Evolutionary conservation across 2,888 invertebrate species (phyloP), one percentile per base, ranked within the genome.

Genomic region (Hemithea aestivaria): DNA sequence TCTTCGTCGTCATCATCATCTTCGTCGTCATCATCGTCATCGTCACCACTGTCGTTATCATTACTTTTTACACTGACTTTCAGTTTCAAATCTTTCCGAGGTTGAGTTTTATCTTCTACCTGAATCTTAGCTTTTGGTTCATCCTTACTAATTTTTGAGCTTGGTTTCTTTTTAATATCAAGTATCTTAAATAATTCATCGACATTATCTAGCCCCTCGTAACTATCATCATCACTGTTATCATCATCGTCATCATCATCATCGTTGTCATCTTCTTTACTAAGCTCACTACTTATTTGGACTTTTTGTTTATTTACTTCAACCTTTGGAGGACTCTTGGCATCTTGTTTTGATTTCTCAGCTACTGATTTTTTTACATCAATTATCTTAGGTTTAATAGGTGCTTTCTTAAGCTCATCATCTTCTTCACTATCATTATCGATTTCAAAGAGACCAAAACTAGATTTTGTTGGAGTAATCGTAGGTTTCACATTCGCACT

Each of bases 21-120:
- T 5, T 64, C 57, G 11, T 65, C 62, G 11, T 65, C 62, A 10
- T 63, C 58, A 10, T 61, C 57, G 10, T 51, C 54, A 8, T 50
- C 45, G 4, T 56, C 48, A 34, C 54, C 36, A 24, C 47, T 10
- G 21, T 45, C 31, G 27, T 44, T 32, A 6, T 31, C 32, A 32
- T 31, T 36, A 10, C 23, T 47, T 10, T 16, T 16, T 4, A 4
- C 5, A 5, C 5, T 2, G 5, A 4, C 16, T 16, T 16, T 16
- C 16, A 4, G 16, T 16, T 2, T 16, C 2, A 16, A 16, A 5
- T 41, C 32, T 33, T 51, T 47, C 4, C 29, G 26, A 10, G 10
- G 6, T 16, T 29, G 35, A 7, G 20, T 10, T 43, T 55, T 56
- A 22, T 33, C 23, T 10, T 37, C 35, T 2, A 23, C 8, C 7